Conservation (phyloP, 2,113 vertebrate genomes). For the Chauna torquata region DNA sequence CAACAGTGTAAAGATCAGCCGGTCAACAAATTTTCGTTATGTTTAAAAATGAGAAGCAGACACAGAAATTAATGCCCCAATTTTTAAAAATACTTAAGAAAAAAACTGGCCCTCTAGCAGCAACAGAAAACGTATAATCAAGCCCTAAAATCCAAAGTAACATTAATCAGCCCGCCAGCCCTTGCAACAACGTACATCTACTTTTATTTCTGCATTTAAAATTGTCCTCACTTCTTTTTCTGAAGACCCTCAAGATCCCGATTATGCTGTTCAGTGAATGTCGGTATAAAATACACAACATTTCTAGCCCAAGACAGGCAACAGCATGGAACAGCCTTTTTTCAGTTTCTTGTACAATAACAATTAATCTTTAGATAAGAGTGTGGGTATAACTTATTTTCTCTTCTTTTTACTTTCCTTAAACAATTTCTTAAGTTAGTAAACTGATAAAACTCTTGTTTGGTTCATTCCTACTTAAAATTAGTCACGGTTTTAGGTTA, state of each 20-base stretch:
- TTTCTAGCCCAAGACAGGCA: not conserved
- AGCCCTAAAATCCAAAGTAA: not conserved
- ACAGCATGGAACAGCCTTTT: not conserved
- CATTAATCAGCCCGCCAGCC: not conserved
- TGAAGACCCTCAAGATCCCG: not conserved
- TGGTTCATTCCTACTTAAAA: not conserved
- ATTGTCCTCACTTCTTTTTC: not conserved
- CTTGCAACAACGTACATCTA: not conserved
- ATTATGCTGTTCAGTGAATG: not conserved
- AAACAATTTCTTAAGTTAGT: not conserved
- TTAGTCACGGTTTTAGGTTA: not conserved
- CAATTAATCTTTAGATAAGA: not conserved
- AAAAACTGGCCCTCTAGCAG: not conserved
- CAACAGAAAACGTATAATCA: not conserved
- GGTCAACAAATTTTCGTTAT: not conserved
- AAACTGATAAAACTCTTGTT: not conserved
- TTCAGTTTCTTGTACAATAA: not conserved
- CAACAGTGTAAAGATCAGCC: accelerated
- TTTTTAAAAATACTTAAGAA: not conserved
- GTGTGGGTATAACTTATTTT: not conserved
- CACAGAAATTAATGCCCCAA: not conserved
- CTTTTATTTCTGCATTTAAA: not conserved
- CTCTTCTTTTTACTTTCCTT: not conserved
- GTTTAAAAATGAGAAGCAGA: not conserved
- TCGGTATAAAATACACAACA: not conserved